A percentile compares a stretch with the other conserved stretches of the same genome.
Evolutionary conservation across 2,888 invertebrate species (phyloP).

Genomic region (Itoplectis maculator): DNA sequence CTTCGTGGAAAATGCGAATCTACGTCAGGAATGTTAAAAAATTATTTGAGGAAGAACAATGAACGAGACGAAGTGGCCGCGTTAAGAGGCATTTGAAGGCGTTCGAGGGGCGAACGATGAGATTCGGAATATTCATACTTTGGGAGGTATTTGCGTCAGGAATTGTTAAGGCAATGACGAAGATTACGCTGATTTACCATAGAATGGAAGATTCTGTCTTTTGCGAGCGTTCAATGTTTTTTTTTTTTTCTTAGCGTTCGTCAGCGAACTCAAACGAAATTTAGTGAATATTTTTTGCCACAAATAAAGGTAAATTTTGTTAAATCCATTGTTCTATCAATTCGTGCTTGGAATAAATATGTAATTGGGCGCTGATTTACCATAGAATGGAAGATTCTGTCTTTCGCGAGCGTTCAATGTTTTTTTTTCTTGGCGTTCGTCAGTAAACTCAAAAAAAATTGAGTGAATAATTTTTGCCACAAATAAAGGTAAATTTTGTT

Average conservation of each 20-base stretch:
- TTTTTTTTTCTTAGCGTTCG: neutral
- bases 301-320: neutral
- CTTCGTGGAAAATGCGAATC: slow-evolving; percentile 19
- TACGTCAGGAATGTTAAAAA: slow-evolving; percentile 1
- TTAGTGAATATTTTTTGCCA: neutral
- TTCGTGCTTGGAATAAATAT: too few relatives aligned
- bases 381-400: neutral
- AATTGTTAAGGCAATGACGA: neutral
- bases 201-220: neutral
- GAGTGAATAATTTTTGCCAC: neutral
- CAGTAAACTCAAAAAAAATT: neutral
- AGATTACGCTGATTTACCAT: neutral
- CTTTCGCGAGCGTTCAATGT: neutral
- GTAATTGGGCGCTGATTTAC: neutral
- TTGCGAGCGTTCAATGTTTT: neutral
- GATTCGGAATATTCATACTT: slow-evolving; percentile 6
- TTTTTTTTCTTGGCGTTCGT: neutral
- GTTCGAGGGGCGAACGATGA: neutral
- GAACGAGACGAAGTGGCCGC: neutral
- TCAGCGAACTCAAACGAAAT: neutral
- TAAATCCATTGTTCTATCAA: too few relatives aligned
- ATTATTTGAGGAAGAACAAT: neutral
- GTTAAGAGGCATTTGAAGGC: neutral
- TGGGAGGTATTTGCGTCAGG: neutral
- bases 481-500: neutral